phyloP scores from a whole-genome alignment of 2,888 invertebrate genomes.

The Pandemis heparana region DNA sequence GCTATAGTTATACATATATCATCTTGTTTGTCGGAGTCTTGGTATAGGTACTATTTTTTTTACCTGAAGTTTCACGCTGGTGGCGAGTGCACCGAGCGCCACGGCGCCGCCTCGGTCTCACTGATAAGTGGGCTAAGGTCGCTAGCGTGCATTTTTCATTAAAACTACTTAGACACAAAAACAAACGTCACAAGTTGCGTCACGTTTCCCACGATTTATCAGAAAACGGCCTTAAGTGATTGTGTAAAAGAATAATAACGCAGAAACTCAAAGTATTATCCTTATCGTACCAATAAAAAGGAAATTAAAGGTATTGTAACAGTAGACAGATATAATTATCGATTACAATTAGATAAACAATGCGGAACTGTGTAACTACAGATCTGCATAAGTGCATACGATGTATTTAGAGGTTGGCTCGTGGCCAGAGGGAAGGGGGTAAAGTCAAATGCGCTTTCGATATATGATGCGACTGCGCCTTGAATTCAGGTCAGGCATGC shows the following conservation, averaged over 20 bases:
- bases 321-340: not conserved
- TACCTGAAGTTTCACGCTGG: conserved; percentile 29
- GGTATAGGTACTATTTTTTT: conserved; percentile 4
- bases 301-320: not conserved
- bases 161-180: conserved; percentile 52
- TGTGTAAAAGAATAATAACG: conserved; percentile 10
- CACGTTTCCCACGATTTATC: conserved; percentile 29
- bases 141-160: conserved; percentile 72
- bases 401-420: conserved; percentile 45
- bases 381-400: conserved; percentile 22
- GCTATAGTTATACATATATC: conserved; percentile 10
- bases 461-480: conserved; percentile 56
- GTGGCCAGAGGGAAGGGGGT: conserved; percentile 44
- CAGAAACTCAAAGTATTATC: not conserved
- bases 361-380: conserved; percentile 19
- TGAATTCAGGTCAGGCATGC: conserved; percentile 66
- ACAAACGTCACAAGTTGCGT: conserved; percentile 44
- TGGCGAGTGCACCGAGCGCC: conserved; percentile 44
- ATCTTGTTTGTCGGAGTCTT: not conserved
- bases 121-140: conserved; percentile 78
- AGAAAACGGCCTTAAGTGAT: not conserved
- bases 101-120: conserved; percentile 51
- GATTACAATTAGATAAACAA: conserved; percentile 6
- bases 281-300: not conserved
- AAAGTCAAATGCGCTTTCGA: conserved; percentile 55